Base-by-base conservation (phyloP, 2,888 invertebrate species). In the Leptinotarsa tumamoca region DNA sequence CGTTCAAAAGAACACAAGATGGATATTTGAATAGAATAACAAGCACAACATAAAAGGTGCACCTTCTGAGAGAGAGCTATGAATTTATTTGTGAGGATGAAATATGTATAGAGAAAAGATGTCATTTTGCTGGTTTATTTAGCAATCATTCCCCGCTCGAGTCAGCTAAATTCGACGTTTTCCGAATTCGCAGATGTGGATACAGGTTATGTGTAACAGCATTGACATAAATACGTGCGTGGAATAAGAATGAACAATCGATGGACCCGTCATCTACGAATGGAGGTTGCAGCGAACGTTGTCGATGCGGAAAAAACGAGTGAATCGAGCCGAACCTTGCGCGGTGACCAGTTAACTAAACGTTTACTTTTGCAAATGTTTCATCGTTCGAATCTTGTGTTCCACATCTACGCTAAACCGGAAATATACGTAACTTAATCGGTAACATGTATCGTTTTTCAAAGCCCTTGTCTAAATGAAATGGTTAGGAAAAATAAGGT, bases 171-270 rank as follows among this genome's bases (percentile, higher is more conserved):
- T 63, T 63, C 63, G n/a, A 33, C 15, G 63, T 63, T 63, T 63
- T 63, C 43, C 13, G n/a, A 63, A n/a, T 63, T 33, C 17, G 7
- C 63, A 17, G 33, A 63, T 33, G 63, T n/a, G 33, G 14, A 14
- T 10, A 21, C 4, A 43, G 4, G 5, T 43, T 63, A 63, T 63
- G 63, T 33, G 43, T 56, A 56, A 67, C 72, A 72, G 56, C 72
- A 72, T 67, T 72, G 72, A 72, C 72, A 72, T 72, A n/a, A 67
- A 72, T 72, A 72, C 72, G 72, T 72, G 72, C 54, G 13, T 21
- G 2, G 72, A 52, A 72, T 72, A 52, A 52, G 52, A 43, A 43
- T 43, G 0, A 43, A 17, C 43, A 21, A 67, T n/a, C 10, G 21
- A n/a, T 23, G 43, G 33, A 10, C 10, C 54, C 15, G 54, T n/a